phyloP scores from a whole-genome alignment of 2,888 invertebrate species.

The Exocentrus adspersus region DNA sequence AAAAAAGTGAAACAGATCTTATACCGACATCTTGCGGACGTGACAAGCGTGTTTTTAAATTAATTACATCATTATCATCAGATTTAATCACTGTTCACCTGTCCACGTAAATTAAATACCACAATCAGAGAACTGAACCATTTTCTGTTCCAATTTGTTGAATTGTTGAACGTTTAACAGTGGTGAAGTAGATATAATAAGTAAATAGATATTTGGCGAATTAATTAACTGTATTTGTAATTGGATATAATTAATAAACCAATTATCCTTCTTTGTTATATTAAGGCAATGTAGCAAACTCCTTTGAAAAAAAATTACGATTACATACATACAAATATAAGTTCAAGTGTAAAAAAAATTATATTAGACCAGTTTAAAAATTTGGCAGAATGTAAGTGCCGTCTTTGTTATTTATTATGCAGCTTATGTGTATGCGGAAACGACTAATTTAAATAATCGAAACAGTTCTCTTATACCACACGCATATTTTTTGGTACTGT shows the following conservation, averaged over 20 bases:
- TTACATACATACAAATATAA: too few relatives aligned
- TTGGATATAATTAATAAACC: too few relatives aligned
- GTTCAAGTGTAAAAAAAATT: too few relatives aligned
- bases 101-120: slow-evolving; percentile 39
- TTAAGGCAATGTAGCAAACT: too few relatives aligned
- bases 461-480: slow-evolving; percentile 3
- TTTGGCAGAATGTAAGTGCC: too few relatives aligned
- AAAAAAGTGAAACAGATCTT: slow-evolving; percentile 38
- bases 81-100: slow-evolving; percentile 43
- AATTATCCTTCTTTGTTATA: too few relatives aligned
- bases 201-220: too few relatives aligned
- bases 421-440: neutral
- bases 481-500: slow-evolving; percentile 3
- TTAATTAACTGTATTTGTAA: neutral
- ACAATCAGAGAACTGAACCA: slow-evolving; percentile 31
- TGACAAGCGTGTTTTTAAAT: slow-evolving; percentile 43
- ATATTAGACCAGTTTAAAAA: too few relatives aligned
- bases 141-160: slow-evolving; percentile 18
- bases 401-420: too few relatives aligned
- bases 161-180: neutral
- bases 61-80: slow-evolving; percentile 39
- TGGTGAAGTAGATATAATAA: too few relatives aligned
- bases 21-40: slow-evolving; percentile 39
- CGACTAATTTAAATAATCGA: neutral
- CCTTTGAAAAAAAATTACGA: too few relatives aligned